Base-by-base conservation (phyloP, 2,113 vertebrate species). In the Mionectes macconnelli region DNA sequence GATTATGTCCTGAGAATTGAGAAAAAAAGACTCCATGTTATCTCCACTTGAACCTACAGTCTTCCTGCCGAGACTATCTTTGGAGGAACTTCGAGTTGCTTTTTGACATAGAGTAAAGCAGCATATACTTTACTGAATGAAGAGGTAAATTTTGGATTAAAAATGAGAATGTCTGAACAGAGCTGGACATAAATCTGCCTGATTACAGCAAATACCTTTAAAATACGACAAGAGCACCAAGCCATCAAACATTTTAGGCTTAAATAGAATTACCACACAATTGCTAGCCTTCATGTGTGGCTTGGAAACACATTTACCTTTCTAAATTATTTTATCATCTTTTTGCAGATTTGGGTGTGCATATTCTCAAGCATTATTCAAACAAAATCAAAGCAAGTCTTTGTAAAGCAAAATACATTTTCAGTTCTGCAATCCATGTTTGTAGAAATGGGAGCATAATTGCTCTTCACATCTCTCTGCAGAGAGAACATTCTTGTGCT, bases 401-500 rank as follows among this genome's bases (percentile, higher is more conserved):
- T 90, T 84, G 72, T 93, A 55, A 93, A 93, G 56, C 20, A 78
- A 86, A 94, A 86, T 49, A 66, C 52, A 35, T 93, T 80, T 90
- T 90, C 64, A 57, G 40, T 75, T 77, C 86, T 88, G 56, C 74
- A 90, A 90, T 77, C 72, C 44, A 2, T 45, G 47, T 86, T 77
- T 80, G 63, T 37, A 42, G 40, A 90, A 33, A 69, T 67, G 45
- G 47, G 76, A 90, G 68, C 37, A 44, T 84, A 81, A 88, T 95
- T 94, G 52, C 60, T 90, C 76, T 82, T 96, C 84, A 57, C 66
- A 60, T 73, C 75, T 94, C 67, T 60, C 73, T 0, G 12, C 69
- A 81, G 93, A 95, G 88, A 72, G 55, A 88, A 83, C 49, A 49
- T 90, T 93, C 55, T 81, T 92, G 72, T 72, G 87, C 62, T 70